Percentiles rank a stretch among this genome's conserved stretches.
Conservation (phyloP, 1,140 invertebrate species). For the Aphidius ervi region DNA sequence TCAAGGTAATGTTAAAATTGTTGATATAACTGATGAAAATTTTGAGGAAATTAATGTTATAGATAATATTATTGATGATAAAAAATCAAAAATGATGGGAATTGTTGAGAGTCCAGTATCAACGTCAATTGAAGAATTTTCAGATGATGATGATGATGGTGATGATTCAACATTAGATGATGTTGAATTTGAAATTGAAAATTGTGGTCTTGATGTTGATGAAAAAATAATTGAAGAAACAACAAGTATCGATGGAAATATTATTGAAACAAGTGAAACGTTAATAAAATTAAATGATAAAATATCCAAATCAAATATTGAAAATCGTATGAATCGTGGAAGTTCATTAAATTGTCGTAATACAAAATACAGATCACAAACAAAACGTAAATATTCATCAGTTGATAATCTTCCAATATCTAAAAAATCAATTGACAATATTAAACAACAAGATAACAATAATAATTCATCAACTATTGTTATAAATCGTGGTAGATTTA, state of each 20-base stretch:
- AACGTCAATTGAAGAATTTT: conserved; percentile 22
- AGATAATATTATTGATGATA: conserved; percentile 34
- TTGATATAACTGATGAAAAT: conserved; percentile 21
- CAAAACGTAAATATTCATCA: conserved; percentile 42
- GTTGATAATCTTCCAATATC: conserved; percentile 45
- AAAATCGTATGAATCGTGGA: conserved; percentile 32
- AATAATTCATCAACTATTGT: conserved; percentile 24
- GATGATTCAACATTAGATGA: conserved; percentile 24
- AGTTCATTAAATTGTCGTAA: conserved; percentile 33
- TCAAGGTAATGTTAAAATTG: conserved; percentile 10
- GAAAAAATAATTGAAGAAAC: neutral
- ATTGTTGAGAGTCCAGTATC: conserved; percentile 5
- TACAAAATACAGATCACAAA: conserved; percentile 25
- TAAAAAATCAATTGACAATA: conserved; percentile 19
- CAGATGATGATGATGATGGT: conserved; percentile 16
- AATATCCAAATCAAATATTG: conserved; percentile 2
- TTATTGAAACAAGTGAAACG: neutral
- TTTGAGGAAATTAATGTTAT: conserved; percentile 10
- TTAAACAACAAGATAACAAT: too few species aligned
- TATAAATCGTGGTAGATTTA: conserved; percentile 35
- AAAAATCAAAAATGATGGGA: conserved; percentile 33
- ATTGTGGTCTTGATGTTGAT: conserved; percentile 24
- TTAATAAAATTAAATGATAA: conserved; percentile 23
- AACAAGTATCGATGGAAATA: conserved; percentile 1
- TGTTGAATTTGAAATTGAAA: conserved; percentile 30